A percentile compares a stretch with the other conserved stretches of the same genome.
Conservation (phyloP, 1,140 invertebrate genomes). For the Tachypleus tridentatus region DNA sequence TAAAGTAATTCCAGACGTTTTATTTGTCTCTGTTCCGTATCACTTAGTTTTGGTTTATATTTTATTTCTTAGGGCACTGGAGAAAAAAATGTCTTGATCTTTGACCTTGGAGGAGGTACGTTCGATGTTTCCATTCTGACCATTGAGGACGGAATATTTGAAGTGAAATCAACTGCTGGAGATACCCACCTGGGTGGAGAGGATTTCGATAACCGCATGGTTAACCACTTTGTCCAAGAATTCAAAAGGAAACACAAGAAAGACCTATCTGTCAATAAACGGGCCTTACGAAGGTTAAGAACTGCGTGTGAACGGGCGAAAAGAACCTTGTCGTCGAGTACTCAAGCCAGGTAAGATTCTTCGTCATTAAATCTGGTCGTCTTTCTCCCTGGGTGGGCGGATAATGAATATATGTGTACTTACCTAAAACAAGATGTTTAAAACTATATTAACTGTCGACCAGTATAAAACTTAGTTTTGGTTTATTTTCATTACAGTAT, state of each 20-base stretch:
- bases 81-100: conserved; percentile 47
- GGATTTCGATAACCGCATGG: conserved; percentile 92
- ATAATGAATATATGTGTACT: too few species aligned
- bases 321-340: conserved; percentile 86
- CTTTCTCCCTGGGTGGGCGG: too few species aligned
- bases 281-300: conserved; percentile 78
- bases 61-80: conserved; percentile 42
- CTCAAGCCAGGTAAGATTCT: conserved; percentile 51
- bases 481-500: conserved; percentile 17
- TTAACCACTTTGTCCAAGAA: conserved; percentile 88
- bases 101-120: conserved; percentile 92
- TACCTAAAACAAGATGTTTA: too few species aligned
- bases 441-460: not conserved
- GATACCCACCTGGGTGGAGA: conserved; percentile 96
- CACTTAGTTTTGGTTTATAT: too few species aligned
- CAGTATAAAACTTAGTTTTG: not conserved
- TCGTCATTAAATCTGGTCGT: too few species aligned
- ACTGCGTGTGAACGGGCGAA: conserved; percentile 93
- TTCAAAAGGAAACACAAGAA: conserved; percentile 96
- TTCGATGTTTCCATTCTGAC: conserved; percentile 93
- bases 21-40: not conserved
- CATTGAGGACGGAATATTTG: conserved; percentile 89
- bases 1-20: not conserved
- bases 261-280: conserved; percentile 75
- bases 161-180: conserved; percentile 91